These are phyloP conservation scores for Halcyon smyrnensis DNA, from an alignment of 2,797 vertebrate species.

Conservation along the genomic window DNA sequence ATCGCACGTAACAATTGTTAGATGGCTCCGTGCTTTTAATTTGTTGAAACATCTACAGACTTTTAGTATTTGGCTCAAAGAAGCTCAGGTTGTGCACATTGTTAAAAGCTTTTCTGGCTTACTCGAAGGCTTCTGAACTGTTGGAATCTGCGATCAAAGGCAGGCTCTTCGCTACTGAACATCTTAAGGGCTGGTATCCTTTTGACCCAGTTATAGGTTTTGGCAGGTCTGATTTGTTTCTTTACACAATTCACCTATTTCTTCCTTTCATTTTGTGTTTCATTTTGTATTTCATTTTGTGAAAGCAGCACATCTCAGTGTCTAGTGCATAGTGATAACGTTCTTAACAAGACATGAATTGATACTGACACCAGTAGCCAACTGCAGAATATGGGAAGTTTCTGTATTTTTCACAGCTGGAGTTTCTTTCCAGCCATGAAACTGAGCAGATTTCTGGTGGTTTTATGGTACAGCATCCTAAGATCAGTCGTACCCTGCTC, in stretches of 20 bases:
- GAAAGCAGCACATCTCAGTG: not conserved
- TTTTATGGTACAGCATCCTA: not conserved
- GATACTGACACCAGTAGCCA: not conserved
- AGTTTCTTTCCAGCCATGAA: not conserved
- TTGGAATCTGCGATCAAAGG: not conserved
- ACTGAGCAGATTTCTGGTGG: not conserved
- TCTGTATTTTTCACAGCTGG: not conserved
- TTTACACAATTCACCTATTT: not conserved
- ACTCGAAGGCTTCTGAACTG: not conserved
- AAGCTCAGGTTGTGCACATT: not conserved
- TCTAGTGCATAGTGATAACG: not conserved
- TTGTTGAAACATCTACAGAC: not conserved
- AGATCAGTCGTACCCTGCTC: not conserved
- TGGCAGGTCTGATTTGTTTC: conserved; percentile 6
- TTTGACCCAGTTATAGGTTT: not conserved
- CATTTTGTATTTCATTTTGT: not conserved
- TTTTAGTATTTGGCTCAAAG: not conserved
- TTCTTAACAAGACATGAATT: not conserved
- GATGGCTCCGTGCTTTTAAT: not conserved
- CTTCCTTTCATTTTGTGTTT: not conserved
- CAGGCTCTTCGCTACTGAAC: not conserved
- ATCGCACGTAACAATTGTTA: not conserved
- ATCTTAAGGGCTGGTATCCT: not conserved
- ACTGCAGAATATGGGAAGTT: not conserved
- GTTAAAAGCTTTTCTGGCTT: conserved; percentile 25